Evolutionary conservation across 2,113 vertebrate genomes (phyloP).

Genomic region (Chionomys nivalis): DNA sequence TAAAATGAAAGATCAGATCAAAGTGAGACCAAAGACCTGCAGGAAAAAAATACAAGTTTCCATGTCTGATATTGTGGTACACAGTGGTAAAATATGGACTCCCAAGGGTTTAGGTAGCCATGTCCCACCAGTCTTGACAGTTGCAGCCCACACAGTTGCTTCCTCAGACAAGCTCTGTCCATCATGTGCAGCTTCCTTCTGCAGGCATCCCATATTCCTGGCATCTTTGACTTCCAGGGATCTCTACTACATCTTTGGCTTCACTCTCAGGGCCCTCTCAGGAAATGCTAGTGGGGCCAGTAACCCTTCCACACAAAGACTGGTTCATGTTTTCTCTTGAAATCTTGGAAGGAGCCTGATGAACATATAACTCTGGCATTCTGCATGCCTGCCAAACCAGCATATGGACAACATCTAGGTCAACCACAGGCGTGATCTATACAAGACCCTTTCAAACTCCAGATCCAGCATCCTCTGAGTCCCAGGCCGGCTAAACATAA

Average conservation of each 20-base stretch:
- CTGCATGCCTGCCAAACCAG: neutral
- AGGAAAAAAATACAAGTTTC: neutral
- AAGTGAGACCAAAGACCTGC: neutral
- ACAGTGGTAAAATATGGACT: neutral
- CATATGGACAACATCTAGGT: neutral
- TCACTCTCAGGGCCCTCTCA: neutral
- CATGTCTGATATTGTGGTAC: neutral
- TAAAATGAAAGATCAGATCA: neutral
- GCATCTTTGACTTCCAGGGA: too few relatives aligned
- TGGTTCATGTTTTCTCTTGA: neutral
- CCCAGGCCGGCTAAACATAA: neutral
- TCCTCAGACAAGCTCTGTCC: neutral
- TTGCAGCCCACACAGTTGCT: neutral
- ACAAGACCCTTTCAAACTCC: neutral
- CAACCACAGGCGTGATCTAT: neutral
- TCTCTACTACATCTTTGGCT: neutral
- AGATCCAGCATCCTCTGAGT: neutral
- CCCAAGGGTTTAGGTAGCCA: neutral
- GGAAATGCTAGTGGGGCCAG: neutral
- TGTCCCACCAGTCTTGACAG: neutral
- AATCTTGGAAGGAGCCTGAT: neutral
- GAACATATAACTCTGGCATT: neutral
- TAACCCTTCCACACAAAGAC: neutral
- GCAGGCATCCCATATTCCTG: neutral
- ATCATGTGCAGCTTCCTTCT: neutral